Evolutionary conservation across 1,140 invertebrate genomes (phyloP).

Genomic region (Euura saliciscinereae): DNA sequence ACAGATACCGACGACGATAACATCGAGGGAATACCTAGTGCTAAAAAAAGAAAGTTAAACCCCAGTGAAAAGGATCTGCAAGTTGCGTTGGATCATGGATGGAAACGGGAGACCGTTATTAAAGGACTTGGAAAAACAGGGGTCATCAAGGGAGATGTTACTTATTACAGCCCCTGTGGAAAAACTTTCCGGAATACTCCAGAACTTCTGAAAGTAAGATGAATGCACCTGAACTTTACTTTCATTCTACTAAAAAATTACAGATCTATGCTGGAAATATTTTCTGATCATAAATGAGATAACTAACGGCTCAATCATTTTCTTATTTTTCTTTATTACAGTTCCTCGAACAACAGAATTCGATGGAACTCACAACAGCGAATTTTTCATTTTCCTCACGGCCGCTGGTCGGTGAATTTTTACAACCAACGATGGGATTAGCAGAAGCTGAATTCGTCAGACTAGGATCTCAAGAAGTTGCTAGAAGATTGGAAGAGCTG

Average conservation of each 20-base stretch:
- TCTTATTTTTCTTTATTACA: slow-evolving; percentile 46
- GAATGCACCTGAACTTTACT: neutral
- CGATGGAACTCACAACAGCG: slow-evolving; percentile 76
- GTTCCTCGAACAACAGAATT: slow-evolving; percentile 81
- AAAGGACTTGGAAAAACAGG: slow-evolving; percentile 81
- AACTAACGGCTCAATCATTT: too few relatives aligned
- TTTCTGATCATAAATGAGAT: too few relatives aligned
- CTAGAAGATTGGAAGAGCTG: slow-evolving; percentile 66
- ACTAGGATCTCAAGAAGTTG: slow-evolving; percentile 59
- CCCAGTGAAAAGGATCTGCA: slow-evolving; percentile 68
- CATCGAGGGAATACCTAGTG: slow-evolving; percentile 49
- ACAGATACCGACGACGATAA: slow-evolving; percentile 64
- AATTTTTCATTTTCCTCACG: slow-evolving; percentile 93
- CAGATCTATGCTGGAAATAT: too few relatives aligned
- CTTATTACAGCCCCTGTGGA: slow-evolving; percentile 87
- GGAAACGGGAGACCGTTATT: slow-evolving; percentile 89
- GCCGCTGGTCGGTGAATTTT: slow-evolving; percentile 86
- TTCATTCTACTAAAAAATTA: too few relatives aligned
- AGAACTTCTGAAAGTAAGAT: slow-evolving; percentile 72
- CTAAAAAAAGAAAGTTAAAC: slow-evolving; percentile 55
- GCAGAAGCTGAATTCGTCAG: slow-evolving; percentile 57
- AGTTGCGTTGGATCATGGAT: slow-evolving; percentile 80
- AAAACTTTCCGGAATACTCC: slow-evolving; percentile 76
- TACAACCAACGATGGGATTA: slow-evolving; percentile 67
- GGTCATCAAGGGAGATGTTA: slow-evolving; percentile 84